Evolutionary conservation across 1,140 invertebrate genomes (phyloP).

Genomic region (Lepeophtheirus salmonis): DNA sequence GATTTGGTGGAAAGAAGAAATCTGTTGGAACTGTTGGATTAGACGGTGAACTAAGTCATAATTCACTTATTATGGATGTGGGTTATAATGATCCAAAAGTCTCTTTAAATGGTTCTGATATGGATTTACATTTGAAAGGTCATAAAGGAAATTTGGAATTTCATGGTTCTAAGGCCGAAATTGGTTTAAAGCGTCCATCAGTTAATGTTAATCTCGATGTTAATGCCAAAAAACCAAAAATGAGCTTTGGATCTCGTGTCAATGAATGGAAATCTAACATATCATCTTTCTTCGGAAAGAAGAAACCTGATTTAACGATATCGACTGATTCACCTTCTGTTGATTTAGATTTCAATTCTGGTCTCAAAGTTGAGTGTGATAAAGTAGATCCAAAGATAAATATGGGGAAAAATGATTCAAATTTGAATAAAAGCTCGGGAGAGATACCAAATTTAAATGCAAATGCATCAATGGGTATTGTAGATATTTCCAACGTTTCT

Average conservation of each 20-base stretch:
- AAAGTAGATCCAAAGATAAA: too few species aligned
- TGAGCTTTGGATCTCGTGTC: not conserved
- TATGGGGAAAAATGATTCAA: too few species aligned
- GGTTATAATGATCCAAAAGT: not conserved
- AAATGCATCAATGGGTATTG: not conserved
- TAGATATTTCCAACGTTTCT: not conserved
- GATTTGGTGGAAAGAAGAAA: not conserved
- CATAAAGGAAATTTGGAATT: not conserved
- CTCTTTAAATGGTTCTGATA: too few species aligned
- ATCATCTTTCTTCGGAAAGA: not conserved
- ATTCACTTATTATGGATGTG: not conserved
- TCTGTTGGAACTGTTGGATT: too few species aligned
- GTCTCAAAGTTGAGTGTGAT: too few species aligned
- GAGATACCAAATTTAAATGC: too few species aligned
- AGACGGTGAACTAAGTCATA: not conserved
- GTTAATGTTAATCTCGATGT: not conserved
- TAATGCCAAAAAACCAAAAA: not conserved
- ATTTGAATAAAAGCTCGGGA: too few species aligned
- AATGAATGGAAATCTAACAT: not conserved
- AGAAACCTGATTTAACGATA: not conserved
- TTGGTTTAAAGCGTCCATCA: not conserved
- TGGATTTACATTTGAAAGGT: not conserved
- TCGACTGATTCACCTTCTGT: not conserved
- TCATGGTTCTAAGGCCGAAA: not conserved
- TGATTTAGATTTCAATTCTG: too few species aligned